Base-by-base conservation (phyloP, 2,113 vertebrate genomes). In the Bolborhynchus lineola region DNA sequence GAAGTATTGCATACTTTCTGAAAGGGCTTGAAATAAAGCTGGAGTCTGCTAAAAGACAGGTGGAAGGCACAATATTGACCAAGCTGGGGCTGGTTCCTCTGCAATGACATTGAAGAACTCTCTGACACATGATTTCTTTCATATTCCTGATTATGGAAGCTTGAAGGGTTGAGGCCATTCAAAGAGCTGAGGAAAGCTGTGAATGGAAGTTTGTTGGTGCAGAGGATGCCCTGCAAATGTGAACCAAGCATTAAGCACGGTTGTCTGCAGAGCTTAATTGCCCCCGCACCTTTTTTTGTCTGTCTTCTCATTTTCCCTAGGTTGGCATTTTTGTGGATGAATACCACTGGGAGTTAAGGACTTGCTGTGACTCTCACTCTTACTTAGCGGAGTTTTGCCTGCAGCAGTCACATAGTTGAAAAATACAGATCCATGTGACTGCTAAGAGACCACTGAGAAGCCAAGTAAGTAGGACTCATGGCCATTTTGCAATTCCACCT, bases 401-500 rank as follows among this genome's bases (percentile, higher is more conserved):
- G 96, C 97, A 98, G 98, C 98, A 59, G 97, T 98, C 96, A 96
- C 97, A 97, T 83, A 96, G 97, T 97, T 98, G 98, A 98, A 98
- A 98, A 98, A 95, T 97, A 90, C 7, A 97, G 97, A 94, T 98
- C 94, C 96, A 37, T 94, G 96, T 97, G 98, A 96, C 97, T 98
- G 97, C 97, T 97, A 83, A 95, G 97, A 98, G 97, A 95, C 97
- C 95, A 97, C 95, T 82, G 93, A 96, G 81, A 96, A 98, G 95
- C 95, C 97, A 97, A 93, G 95, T 94, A 97, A 97, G 97, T 80
- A 96, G 97, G 95, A 97, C 97, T 95, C 90, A 68, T 97, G 97
- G 96, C 97, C 98, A 97, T 98, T 98, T 98, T 97, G 97, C 98
- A 98, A 98, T 98, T 98, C 97, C 95, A 98, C 97, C 98, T 98